Evolutionary conservation across 2,888 invertebrate species (phyloP).

Genomic region (Aplocera efformata): DNA sequence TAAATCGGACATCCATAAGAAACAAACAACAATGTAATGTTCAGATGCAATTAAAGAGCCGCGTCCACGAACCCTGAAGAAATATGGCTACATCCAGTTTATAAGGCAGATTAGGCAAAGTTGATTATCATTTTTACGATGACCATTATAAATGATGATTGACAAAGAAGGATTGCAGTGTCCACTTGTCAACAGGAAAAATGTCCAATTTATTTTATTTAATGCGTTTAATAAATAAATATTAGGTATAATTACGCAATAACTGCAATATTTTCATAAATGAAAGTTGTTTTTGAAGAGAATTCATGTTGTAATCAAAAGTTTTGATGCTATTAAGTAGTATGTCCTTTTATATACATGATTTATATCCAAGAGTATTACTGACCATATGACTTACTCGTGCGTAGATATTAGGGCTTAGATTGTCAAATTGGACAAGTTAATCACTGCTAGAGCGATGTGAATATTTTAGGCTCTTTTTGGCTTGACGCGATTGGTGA

Average conservation of each 20-base stretch:
- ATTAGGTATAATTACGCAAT: slow-evolving; percentile 58
- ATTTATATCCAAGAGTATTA: too few relatives aligned
- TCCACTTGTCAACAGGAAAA: slow-evolving; percentile 42
- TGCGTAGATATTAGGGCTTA: too few relatives aligned
- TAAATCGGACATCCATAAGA: background rate
- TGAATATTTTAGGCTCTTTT: too few relatives aligned
- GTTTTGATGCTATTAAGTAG: too few relatives aligned
- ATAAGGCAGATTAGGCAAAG: slow-evolving; percentile 9
- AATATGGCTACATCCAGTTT: slow-evolving; percentile 8
- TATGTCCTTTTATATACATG: too few relatives aligned
- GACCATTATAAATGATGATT: slow-evolving; percentile 20
- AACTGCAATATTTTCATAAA: slow-evolving; percentile 34
- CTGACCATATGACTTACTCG: too few relatives aligned
- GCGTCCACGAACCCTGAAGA: background rate
- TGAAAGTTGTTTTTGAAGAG: slow-evolving; percentile 30
- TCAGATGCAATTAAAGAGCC: too few relatives aligned
- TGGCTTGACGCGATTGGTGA: background rate
- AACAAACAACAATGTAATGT: background rate
- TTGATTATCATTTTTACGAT: slow-evolving; percentile 6
- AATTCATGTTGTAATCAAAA: too few relatives aligned
- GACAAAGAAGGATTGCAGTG: slow-evolving; percentile 32
- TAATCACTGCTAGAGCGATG: too few relatives aligned
- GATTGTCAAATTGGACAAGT: too few relatives aligned
- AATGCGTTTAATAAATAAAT: slow-evolving; percentile 54
- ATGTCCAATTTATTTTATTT: slow-evolving; percentile 46